A percentile compares a stretch with the other conserved stretches of the same genome.
phyloP scores from a whole-genome alignment of 2,113 vertebrate species.

The Forbesichthys papilliferus region DNA sequence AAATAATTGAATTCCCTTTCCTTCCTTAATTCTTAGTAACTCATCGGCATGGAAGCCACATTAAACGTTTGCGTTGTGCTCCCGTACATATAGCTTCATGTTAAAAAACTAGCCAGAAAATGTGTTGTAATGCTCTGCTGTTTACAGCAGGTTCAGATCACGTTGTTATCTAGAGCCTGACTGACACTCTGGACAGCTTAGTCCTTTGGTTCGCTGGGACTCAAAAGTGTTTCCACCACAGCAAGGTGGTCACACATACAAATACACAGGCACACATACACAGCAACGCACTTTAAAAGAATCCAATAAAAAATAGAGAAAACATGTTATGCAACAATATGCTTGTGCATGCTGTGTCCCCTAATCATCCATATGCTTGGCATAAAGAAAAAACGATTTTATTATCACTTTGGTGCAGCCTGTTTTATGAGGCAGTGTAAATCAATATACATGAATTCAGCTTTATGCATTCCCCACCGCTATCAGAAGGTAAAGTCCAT shows the following conservation, averaged over 20 bases:
- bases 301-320: slow-evolving; percentile 34
- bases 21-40: no score
- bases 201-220: slow-evolving; percentile 9
- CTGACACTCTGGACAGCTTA: neutral
- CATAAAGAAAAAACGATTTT: slow-evolving; percentile 33
- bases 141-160: neutral
- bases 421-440: slow-evolving; percentile 28
- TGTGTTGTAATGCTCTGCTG: neutral
- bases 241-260: neutral
- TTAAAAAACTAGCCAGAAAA: no score
- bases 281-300: slow-evolving; percentile 25
- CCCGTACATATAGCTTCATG: no score
- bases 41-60: no score
- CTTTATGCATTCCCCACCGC: slow-evolving; percentile 39
- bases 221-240: slow-evolving; percentile 21
- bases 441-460: no score
- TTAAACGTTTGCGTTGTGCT: no score
- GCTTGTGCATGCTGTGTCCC: slow-evolving; percentile 24
- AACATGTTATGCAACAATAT: slow-evolving; percentile 32
- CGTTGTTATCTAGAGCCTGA: neutral
- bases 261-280: neutral
- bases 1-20: no score
- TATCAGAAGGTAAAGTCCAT: slow-evolving; percentile 18
- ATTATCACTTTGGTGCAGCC: slow-evolving; percentile 37
- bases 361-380: slow-evolving; percentile 47